A percentile compares a stretch with the other conserved stretches of the same genome.
Conservation (phyloP, 37 sponge, comb jelly and placozoan genomes). For the Cliona cf. orientalis region DNA sequence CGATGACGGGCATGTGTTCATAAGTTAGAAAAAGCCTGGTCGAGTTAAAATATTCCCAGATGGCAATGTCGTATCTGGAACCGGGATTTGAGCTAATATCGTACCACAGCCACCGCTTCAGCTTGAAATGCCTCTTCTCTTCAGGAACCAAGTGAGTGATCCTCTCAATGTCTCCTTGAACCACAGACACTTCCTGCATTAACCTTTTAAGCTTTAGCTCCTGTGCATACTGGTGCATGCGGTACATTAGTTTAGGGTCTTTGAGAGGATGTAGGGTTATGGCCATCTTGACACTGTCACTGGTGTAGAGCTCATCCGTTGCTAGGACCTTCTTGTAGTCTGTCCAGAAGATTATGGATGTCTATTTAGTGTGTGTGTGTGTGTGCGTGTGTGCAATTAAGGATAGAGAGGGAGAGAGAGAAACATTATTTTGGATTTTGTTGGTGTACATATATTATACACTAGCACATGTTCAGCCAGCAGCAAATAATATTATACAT, state of each 20-base stretch:
- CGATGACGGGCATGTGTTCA: slow-evolving; percentile 36
- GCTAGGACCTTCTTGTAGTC: slow-evolving; percentile 35
- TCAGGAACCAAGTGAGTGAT: slow-evolving; percentile 12
- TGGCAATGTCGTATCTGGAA: slow-evolving; percentile 26
- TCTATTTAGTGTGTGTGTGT: slow-evolving; percentile 29
- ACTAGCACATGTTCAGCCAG: too few species aligned
- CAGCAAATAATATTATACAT: too few species aligned
- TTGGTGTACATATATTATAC: too few species aligned
- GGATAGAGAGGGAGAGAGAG: too few species aligned
- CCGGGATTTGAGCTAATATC: slow-evolving; percentile 30
- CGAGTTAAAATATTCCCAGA: slow-evolving; percentile 68
- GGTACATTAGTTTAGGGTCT: slow-evolving; percentile 49
- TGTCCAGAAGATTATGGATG: slow-evolving; percentile 37
- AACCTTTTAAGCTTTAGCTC: slow-evolving; percentile 15
- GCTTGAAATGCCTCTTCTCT: slow-evolving; percentile 13
- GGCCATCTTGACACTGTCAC: slow-evolving; percentile 14
- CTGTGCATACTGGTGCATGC: slow-evolving; percentile 50
- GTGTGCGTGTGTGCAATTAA: too few species aligned
- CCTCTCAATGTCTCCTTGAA: slow-evolving; percentile 1
- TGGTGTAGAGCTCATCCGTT: slow-evolving; percentile 41
- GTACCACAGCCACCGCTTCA: slow-evolving; percentile 55
- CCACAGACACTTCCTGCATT: slow-evolving; percentile 1
- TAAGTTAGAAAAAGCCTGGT: slow-evolving; percentile 12
- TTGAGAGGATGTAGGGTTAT: slow-evolving; percentile 69
- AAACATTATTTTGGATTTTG: too few species aligned